Evolutionary conservation across 2,113 vertebrate species (phyloP), one percentile per base, ranked within the genome.

Genomic region (Pelecanus crispus): DNA sequence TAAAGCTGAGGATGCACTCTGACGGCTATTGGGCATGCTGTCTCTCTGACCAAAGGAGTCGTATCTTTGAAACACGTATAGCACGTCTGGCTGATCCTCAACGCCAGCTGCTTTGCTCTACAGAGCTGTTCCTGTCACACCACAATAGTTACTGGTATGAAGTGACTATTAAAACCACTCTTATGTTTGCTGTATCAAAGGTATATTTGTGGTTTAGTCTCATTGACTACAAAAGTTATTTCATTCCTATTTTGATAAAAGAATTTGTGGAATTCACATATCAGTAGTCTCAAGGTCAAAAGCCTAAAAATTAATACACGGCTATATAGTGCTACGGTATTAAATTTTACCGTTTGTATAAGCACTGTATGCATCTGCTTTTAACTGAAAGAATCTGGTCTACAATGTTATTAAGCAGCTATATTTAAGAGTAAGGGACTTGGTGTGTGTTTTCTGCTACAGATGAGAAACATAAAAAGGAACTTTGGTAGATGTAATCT

Each of bases 31-130:
- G 29, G 34, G 6, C 28, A 32, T 42, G 15, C 22, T 18, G 1
- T 72, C 53, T 42, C 53, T 68, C 17, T 62, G 45, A 36, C 59
- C 63, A 70, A 20, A 52, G 7, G 6, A 31, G 36, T 28, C 4
- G 0, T 53, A 1, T 32, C 52, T 73, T 45, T 63, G 52, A 74
- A 63, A 40, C n/a, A 1, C 0, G 3, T 34, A 0, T 22, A 29
- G 28, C 59, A 36, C 11, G 2, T 49, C 52, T 88, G 71, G 25
- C 55, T 66, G 65, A 36, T 75, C 65, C 61, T 74, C 79, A 62
- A 1, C 21, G 38, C 29, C 26, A 12, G 1, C 56, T 44, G 42
- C 32, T 58, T 74, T 58, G 32, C 26, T 70, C 18, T 58, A 5
- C 68, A 47, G 21, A 61, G 15, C 34, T 75, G 22, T 44, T 85